Evolutionary conservation across 92 coral and sea anemone species (phyloP), one percentile per base, ranked within the genome.

Genomic region (Isaurus tuberculatus): DNA sequence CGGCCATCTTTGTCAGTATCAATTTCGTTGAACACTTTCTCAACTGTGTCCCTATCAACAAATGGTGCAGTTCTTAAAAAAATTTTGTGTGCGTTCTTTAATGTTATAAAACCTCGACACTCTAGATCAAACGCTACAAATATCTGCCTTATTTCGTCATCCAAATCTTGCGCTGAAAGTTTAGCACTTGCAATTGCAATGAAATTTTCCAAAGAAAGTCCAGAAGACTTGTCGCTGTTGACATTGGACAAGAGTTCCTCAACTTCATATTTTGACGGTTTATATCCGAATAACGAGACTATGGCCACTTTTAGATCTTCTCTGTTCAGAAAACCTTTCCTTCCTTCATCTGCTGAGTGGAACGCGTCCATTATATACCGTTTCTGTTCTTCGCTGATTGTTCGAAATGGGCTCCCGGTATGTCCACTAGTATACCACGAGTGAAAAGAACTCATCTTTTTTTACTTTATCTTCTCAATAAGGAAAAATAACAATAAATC

Each of bases 1-100:
- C 99, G 88, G 19, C 96, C 98, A 92, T 96, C 99, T 77, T 88
- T 83, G 77, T 96, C 98, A 65, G 94, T 81, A 80, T 96, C 99
- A 65, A 93, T 91, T 69, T 96, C 99, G 63, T 81, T 89, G 67
- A 96, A 96, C 80, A 90, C 89, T 74, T 86, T 94, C 84, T 92
- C 94, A 13, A 94, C 82, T 49, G 79, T 90, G 79, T 84, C 85
- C 2, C 89, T 44, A 81, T 91, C 90, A 85, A 96, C 74, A 85
- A 94, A 96, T 8, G 99, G 98, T 13, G 99, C 99, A 83, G 86
- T 86, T 55, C 83, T 89, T 13, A 53, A 61, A 80, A 94, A 96
- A 8, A 92, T 77, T 48, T 75, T 88, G 67, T 92, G 88, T 1
- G 93, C 94, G 87, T 85, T 88, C 28, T 96, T 97, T 73, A 96